Conservation (phyloP, 2,797 vertebrate species). For the Margarornis squamiger region DNA sequence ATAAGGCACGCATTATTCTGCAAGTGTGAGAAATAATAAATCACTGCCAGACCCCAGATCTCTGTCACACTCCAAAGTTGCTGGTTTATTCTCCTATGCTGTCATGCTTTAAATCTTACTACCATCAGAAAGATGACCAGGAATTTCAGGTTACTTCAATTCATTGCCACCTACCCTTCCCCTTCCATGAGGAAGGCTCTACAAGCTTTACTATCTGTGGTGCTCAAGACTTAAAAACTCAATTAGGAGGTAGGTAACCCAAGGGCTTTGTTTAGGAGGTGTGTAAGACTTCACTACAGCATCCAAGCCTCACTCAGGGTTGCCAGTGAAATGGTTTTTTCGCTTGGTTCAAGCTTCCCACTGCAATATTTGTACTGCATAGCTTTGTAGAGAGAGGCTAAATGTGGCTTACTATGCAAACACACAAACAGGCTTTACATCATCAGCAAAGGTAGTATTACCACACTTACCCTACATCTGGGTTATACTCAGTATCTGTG, state of each 20-base stretch:
- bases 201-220: neutral
- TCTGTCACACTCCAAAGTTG: neutral
- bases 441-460: neutral
- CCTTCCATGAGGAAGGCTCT: neutral
- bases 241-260: neutral
- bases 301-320: neutral
- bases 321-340: neutral
- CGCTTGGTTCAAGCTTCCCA: neutral
- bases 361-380: neutral
- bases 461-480: too few relatives aligned
- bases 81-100: neutral
- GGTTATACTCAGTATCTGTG: fast-evolving
- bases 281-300: neutral
- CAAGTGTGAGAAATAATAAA: conserved; percentile 20
- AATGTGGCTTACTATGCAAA: neutral
- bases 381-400: neutral
- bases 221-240: neutral
- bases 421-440: neutral
- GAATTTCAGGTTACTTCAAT: neutral
- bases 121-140: neutral
- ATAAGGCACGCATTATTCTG: conserved; percentile 1
- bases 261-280: neutral
- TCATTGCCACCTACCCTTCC: neutral
- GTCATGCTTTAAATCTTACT: neutral
- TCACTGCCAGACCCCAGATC: conserved; percentile 5